Percentiles rank a stretch among this genome's conserved stretches.
These are phyloP conservation scores for Archilochus colubris DNA, from an alignment of 2,113 vertebrate species.

Conservation along the genomic window DNA sequence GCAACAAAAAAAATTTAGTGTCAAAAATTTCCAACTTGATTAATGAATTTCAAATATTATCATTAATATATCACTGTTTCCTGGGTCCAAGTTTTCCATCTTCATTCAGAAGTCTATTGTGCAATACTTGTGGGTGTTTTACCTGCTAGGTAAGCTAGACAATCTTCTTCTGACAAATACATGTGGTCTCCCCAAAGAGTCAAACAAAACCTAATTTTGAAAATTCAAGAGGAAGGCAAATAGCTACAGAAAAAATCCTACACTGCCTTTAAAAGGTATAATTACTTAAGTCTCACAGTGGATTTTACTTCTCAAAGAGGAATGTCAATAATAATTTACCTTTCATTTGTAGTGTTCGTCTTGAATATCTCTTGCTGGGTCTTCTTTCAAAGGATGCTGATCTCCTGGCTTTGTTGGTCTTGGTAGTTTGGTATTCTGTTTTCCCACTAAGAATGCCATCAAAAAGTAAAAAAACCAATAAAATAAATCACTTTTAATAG, in stretches of 20 bases:
- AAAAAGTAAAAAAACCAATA: not conserved
- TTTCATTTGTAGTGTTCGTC: conserved; percentile 88
- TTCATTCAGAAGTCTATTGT: not conserved
- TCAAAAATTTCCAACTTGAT: not conserved
- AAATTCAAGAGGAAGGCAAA: not conserved
- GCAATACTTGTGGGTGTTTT: not conserved
- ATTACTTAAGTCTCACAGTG: not conserved
- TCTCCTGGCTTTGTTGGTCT: conserved; percentile 92
- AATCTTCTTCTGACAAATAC: not conserved
- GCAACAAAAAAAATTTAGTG: not conserved
- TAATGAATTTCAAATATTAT: not conserved
- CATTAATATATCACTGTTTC: not conserved
- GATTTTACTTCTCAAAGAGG: not conserved
- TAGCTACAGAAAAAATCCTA: not conserved
- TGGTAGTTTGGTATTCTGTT: conserved; percentile 99
- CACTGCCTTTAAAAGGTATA: not conserved
- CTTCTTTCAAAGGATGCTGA: conserved; percentile 95
- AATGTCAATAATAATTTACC: conserved; percentile 70
- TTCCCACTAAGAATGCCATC: conserved; percentile 82
- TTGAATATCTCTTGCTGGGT: conserved; percentile 95
- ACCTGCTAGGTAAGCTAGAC: not conserved
- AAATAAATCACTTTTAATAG: not conserved
- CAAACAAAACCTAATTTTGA: not conserved
- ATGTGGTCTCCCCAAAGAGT: not conserved
- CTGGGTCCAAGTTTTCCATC: not conserved